Evolutionary conservation across 2,113 vertebrate species (phyloP).

Genomic region (Melanotaenia duboulayi): DNA sequence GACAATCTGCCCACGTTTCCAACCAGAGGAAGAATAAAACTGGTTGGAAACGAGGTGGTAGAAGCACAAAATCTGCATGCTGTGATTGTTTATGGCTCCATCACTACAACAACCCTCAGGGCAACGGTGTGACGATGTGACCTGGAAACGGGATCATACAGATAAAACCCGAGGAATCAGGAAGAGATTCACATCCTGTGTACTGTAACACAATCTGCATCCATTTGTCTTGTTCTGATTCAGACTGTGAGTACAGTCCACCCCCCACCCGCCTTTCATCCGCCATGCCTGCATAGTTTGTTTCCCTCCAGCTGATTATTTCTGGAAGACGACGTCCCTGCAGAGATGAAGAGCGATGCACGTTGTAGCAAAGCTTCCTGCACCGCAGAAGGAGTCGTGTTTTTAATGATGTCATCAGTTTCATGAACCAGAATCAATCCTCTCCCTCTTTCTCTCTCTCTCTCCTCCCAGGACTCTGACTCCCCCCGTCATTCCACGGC

Average conservation of each 20-base stretch:
- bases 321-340: conserved; percentile 3
- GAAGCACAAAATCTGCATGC: no score
- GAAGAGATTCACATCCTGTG: no score
- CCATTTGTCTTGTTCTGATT: background rate
- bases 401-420: background rate
- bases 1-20: conserved; percentile 17
- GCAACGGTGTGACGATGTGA: no score
- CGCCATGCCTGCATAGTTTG: conserved; percentile 50
- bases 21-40: background rate
- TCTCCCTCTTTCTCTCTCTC: background rate
- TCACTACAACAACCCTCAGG: no score
- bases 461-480: conserved; percentile 91
- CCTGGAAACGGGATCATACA: no score
- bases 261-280: conserved; percentile 5
- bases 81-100: no score
- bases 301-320: conserved; percentile 46
- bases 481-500: conserved; percentile 97
- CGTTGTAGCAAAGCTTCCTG: conserved; percentile 3
- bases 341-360: background rate
- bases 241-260: background rate
- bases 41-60: no score
- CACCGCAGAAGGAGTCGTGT: background rate
- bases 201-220: no score
- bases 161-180: no score
- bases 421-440: background rate